Evolutionary conservation across 2,888 invertebrate species (phyloP), one percentile per base, ranked within the genome.

Genomic region (Drosophila paramelanica): DNA sequence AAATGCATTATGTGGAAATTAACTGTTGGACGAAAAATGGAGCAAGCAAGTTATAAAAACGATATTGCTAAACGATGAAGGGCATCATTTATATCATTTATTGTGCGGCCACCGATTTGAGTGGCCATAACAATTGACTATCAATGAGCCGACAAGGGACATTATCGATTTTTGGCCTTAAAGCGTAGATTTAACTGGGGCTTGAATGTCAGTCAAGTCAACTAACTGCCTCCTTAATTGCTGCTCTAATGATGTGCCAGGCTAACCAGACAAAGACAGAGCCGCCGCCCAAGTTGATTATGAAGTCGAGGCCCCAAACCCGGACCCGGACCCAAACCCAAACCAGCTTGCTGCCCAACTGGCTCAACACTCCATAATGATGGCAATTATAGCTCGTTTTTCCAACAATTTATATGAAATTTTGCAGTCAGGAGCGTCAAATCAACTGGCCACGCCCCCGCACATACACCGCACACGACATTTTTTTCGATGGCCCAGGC

Each of bases 351-450:
- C 67, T 47, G 77, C 57, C 75, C 75, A 73, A 75, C 80, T 88
- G 81, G 74, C 89, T 87, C 89, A 88, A 90, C 90, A 91, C 90
- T 90, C 91, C 91, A 90, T 91, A 91, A 91, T 91, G 91, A 91
- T 89, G 81, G 90, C 89, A 91, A 91, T 91, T 91, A 91, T 90
- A 86, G 90, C 89, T 91, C 91, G 91, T 90, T 91, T 91, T 91
- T 84, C 90, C 90, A 89, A 89, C 91, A 90, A 90, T 91, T 90
- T 90, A 83, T 81, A 79, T 81, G 85, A 85, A 83, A 83, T 87
- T 90, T 88, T 74, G 56, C 69, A 64, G 64, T 52, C 70, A 67
- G 65, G 62, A 60, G 60, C 45, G 59, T 38, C 47, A 59, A 67
- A 47, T 59, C 39, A 50, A 14, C 51, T 67, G 64, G 50, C 77